Evolutionary conservation across 2,888 invertebrate species (phyloP), one percentile per base, ranked within the genome.

Genomic region (Luperina nickerlii): DNA sequence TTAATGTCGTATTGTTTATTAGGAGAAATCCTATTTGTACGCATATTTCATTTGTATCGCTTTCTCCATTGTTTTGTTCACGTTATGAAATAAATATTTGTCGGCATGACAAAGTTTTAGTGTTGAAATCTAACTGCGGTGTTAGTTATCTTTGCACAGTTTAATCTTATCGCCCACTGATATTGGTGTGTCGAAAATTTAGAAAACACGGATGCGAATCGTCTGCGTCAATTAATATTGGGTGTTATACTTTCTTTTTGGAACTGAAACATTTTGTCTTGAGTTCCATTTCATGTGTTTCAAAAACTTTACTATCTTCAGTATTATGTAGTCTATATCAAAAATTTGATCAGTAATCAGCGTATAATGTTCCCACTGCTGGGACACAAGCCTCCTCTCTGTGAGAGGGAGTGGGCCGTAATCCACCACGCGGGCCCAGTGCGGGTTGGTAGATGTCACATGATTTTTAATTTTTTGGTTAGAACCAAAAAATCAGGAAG

Each of bases 41-140:
- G 74, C 79, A 79, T 79, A 76, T 75, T 82, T 80, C 63, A 76
- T 83, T 88, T 24, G 72, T 42, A 71, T 62, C 84, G 86, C 89
- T 89, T 89, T 89, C 89, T 68, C 88, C 83, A 85, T 87, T 88
- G 80, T 88, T 79, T 80, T 63, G 68, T 77, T 66, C 81, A 66
- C 79, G 79, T 80, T 75, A 38, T 81, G 70, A 83, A 83, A 78
- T 86, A 74, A 90, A 88, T 87, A 83, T 89, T 87, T 76, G 88
- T 89, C 0, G 79, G 67, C 76, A 57, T 84, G 83, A 83, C 88
- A 83, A 85, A 89, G 45, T 86, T 78, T 45, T 66, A 79, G 68
- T 83, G 86, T 78, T 72, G 77, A 73, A 78, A 85, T 81, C 2
- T 57, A 67, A 81, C 15, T 70, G 42, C 45, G 45, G 13, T 73